Base-by-base conservation (phyloP, 2,113 vertebrate species). In the Oryzias curvinotus region DNA sequence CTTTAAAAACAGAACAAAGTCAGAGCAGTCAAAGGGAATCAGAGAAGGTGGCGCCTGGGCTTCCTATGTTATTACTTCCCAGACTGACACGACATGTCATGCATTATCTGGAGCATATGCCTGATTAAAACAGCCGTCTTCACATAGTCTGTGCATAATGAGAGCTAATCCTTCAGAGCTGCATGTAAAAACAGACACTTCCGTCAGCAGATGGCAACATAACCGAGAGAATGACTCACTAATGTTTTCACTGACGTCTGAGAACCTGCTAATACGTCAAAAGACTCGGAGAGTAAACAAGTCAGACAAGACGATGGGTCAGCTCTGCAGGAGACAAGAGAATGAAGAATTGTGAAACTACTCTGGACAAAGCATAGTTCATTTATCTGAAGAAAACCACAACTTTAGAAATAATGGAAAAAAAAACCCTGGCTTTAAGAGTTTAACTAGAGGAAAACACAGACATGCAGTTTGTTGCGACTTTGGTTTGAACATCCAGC, bases 181-280 rank as follows among this genome's bases (percentile, higher is more conserved):
- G 53, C 52, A 59, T 23, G 16, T 42, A 77, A 82, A 73, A 79
- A 62, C 78, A 78, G 52, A 44, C 58, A 53, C 52, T 65, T 54
- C 48, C 52, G 43, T 52, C 36, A 19, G 57, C 45, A 61, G 41
- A 49, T 36, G 36, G 36, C 8, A 36, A 12, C 21, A 46, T 21
- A 18, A 28, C 44, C 2, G 0, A 51, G 26, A 64, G 45, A 51
- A 18, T 45, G 72, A 14, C 72, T 63, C 19, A 3, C 43, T 71
- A 42, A 25, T 1, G 49, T n/a, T 66, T 57, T 54, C 58, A 14
- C 13, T 5, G 44, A 19, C 0, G 21, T 26, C 50, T 23, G 57
- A 36, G 61, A 36, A 25, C 19, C 60, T 56, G 71, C 60, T 79
- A 75, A 50, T 71, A 62, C 16, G 57, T 52, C 0, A 53, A 57